Evolutionary conservation across 2,113 vertebrate genomes (phyloP).

Genomic region (Thalassarche chlororhynchos): DNA sequence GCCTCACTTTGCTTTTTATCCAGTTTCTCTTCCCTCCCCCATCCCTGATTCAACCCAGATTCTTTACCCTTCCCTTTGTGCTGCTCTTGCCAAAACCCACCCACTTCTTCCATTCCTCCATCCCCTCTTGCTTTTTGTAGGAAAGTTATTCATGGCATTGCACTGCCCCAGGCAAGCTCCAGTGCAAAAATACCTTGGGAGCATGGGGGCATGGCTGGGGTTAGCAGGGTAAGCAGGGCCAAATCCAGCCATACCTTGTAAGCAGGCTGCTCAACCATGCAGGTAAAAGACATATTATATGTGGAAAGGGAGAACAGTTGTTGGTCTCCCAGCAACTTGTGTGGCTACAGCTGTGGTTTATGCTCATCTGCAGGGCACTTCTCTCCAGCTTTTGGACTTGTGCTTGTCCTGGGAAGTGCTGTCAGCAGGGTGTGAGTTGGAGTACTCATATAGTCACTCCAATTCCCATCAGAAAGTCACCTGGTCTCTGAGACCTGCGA

Average conservation of each 20-base stretch:
- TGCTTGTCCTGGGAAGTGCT: background rate
- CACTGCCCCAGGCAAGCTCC: constrained; percentile 49
- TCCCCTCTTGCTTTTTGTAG: background rate
- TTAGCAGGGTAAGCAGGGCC: constrained; percentile 24
- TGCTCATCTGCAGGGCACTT: background rate
- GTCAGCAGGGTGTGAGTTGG: background rate
- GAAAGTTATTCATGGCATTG: constrained; percentile 60
- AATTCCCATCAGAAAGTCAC: background rate
- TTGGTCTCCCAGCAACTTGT: background rate
- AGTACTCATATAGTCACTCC: background rate
- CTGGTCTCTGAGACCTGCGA: background rate
- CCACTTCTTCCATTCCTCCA: background rate
- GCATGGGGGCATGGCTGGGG: constrained; percentile 51
- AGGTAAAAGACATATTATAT: background rate
- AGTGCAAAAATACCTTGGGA: constrained; percentile 43
- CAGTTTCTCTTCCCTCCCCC: background rate
- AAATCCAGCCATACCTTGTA: background rate
- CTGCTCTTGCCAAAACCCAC: background rate
- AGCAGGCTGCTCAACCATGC: background rate
- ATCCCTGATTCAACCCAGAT: background rate
- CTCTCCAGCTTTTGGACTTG: background rate
- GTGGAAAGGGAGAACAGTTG: background rate
- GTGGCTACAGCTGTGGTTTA: background rate
- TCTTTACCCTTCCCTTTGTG: background rate
- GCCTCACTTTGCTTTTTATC: background rate